Evolutionary conservation across 30 jellyfish, hydroid and myxozoan species (phyloP).

Genomic region (Morbakka virulenta): DNA sequence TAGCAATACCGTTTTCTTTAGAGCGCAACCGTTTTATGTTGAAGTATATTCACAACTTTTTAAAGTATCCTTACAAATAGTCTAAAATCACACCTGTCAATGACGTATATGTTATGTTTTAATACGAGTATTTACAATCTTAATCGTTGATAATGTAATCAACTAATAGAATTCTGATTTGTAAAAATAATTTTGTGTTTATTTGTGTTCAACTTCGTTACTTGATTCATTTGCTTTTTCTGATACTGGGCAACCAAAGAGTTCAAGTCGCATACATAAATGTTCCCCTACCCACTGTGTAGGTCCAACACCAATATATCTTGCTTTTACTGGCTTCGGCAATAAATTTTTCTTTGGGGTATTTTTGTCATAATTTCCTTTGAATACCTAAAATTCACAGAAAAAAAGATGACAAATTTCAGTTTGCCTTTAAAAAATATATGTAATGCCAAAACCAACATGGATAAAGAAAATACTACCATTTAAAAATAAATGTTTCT

Average conservation of each 20-base stretch:
- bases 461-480: too few species aligned
- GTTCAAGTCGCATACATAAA: constrained; percentile 51
- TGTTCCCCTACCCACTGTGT: constrained; percentile 28
- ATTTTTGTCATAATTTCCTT: constrained; percentile 46
- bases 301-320: constrained; percentile 59
- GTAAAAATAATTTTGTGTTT: too few species aligned
- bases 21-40: too few species aligned
- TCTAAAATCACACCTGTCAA: too few species aligned
- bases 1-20: too few species aligned
- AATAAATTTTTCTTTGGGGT: constrained; percentile 25
- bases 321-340: constrained; percentile 42
- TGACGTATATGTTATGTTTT: too few species aligned
- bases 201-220: not conserved
- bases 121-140: not conserved
- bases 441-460: too few species aligned
- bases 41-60: too few species aligned
- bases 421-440: too few species aligned
- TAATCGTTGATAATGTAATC: not conserved
- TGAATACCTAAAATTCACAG: constrained; percentile 14
- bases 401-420: not conserved
- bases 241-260: constrained; percentile 41
- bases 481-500: too few species aligned
- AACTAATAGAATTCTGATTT: too few species aligned
- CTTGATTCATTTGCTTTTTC: not conserved
- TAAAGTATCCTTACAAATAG: too few species aligned